Evolutionary conservation across 2,797 vertebrate genomes (phyloP).

Genomic region (Serranus cabrilla): DNA sequence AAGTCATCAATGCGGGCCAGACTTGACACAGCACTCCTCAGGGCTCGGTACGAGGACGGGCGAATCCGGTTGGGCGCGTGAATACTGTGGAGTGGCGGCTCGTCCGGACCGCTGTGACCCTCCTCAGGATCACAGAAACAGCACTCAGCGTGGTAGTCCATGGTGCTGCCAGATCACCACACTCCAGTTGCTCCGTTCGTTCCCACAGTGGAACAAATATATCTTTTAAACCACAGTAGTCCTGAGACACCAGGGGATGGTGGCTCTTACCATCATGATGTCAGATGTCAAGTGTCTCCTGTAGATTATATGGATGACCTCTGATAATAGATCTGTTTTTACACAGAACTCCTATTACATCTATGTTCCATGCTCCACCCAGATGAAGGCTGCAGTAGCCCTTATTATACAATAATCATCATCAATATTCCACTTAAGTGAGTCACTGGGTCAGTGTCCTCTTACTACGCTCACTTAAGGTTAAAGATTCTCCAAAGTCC

Average conservation of each 20-base stretch:
- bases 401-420: not conserved
- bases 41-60: conserved; percentile 93
- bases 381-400: not conserved
- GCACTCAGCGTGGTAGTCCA: conserved; percentile 81
- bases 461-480: not conserved
- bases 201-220: conserved; percentile 16
- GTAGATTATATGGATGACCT: not conserved
- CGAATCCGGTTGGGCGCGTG: conserved; percentile 87
- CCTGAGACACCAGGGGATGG: conserved; percentile 14
- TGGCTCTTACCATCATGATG: conserved; percentile 27
- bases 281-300: not conserved
- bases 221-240: conserved; percentile 47
- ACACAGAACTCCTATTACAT: not conserved
- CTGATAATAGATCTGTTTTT: not conserved
- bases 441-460: not conserved
- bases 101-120: conserved; percentile 73
- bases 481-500: too few relatives aligned
- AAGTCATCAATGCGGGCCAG: conserved; percentile 95
- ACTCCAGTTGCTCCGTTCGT: not conserved
- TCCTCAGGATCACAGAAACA: conserved; percentile 70
- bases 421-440: not conserved
- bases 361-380: not conserved
- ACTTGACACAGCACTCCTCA: conserved; percentile 94
- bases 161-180: conserved; percentile 32
- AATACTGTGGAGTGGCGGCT: conserved; percentile 80